Evolutionary conservation across 1,140 invertebrate species (phyloP).

Genomic region (Batillaria attramentaria): DNA sequence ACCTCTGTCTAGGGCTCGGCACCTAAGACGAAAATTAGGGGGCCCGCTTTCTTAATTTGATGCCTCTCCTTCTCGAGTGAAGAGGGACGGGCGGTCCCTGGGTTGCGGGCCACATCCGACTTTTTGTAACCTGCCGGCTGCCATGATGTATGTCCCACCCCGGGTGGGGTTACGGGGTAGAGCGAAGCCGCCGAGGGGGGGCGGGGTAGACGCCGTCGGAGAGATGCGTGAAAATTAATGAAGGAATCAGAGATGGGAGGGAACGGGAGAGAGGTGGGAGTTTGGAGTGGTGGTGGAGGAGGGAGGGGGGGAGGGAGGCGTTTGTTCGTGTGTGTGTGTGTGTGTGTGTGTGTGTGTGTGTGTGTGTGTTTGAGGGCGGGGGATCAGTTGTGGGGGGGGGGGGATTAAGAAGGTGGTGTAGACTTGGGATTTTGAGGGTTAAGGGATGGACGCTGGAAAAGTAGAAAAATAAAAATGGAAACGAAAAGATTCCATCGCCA

Average conservation of each 20-base stretch:
- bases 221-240: background rate
- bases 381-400: background rate
- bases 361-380: too few species aligned
- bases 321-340: too few species aligned
- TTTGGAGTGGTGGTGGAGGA: background rate
- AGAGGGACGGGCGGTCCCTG: background rate
- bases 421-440: too few species aligned
- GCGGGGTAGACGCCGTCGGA: background rate
- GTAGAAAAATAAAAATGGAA: too few species aligned
- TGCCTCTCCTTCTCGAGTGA: background rate
- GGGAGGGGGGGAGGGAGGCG: background rate
- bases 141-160: slow-evolving; percentile 13
- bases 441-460: too few species aligned
- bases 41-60: background rate
- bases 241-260: background rate
- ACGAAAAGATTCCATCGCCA: too few species aligned
- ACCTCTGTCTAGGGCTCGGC: background rate
- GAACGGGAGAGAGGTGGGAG: background rate
- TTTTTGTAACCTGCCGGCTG: slow-evolving; percentile 3
- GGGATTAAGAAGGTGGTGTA: too few species aligned
- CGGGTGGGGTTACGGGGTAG: background rate
- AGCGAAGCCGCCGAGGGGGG: background rate
- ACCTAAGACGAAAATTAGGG: background rate
- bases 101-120: background rate
- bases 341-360: too few species aligned